Evolutionary conservation across 2,888 invertebrate species (phyloP), one percentile per base, ranked within the genome.

Genomic region (Entomobrya multifasciata): DNA sequence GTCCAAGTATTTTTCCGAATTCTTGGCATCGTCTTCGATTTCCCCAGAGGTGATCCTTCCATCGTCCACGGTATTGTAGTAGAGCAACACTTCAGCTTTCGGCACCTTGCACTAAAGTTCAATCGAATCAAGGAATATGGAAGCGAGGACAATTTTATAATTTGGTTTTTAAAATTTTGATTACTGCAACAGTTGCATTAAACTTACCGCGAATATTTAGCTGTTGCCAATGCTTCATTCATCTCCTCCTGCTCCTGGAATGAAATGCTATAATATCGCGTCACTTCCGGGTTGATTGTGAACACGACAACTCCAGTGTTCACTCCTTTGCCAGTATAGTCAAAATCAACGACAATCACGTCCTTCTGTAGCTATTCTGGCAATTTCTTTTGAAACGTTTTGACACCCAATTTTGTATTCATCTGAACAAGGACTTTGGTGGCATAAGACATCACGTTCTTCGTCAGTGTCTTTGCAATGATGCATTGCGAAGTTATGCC

Each of bases 361-460:
- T 80, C 86, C 0, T 55, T 1, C 41, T 55, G 30, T 1, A 84
- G 49, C 87, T 91, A 92, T 0, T 95, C 85, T 0, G 97, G 97
- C 52, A 96, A 93, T 0, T 94, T 93, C 0, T 97, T 94, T 0
- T 94, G 93, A 98, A 98, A 98, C 0, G 98, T 96, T 0, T 96
- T 95, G 0, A 98, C 98, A 20, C 98, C 98, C 41, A 98, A 92
- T 91, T 94, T 94, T 90, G 93, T 93, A 90, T 93, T 93, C 83
- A 94, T 92, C 91, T 94, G 94, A 55, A 94, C 93, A n/a, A 93
- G 93, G 41, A 94, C 93, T 91, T 94, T 94, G 0, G 94, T 90
- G 0, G 84, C 87, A 55, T 90, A 88, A 0, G 89, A 88, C 89
- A 89, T 89, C 10, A 86, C 55, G 13, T 82, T 86, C 47, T 88